Conservation (phyloP, 1,140 invertebrate species). For the Drosophila littoralis region DNA sequence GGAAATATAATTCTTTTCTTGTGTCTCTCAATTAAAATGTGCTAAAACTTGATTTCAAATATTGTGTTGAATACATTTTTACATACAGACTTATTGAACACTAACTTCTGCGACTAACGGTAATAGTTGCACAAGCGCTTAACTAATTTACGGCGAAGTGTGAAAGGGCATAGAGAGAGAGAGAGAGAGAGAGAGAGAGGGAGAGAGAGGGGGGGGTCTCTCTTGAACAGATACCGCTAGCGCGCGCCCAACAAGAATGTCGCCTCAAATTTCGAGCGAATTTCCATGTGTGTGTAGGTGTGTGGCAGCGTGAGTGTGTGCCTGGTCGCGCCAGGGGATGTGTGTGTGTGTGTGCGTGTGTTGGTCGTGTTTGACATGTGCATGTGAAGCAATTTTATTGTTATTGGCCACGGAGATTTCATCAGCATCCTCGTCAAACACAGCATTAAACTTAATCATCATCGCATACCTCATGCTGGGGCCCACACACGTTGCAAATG, state of each 20-base stretch:
- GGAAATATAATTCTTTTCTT: neutral
- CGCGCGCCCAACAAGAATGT: constrained; percentile 25
- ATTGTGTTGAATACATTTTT: no score
- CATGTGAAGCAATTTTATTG: constrained; percentile 56
- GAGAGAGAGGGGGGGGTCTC: constrained; percentile 6
- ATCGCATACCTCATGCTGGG: neutral
- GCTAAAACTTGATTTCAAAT: neutral
- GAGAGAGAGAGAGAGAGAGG: neutral
- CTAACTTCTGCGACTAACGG: constrained; percentile 54
- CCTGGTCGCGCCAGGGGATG: neutral
- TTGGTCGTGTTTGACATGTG: constrained; percentile 56
- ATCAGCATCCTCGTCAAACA: constrained; percentile 50
- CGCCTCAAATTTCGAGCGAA: constrained; percentile 66
- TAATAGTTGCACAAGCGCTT: constrained; percentile 64
- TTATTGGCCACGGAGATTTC: constrained; percentile 59
- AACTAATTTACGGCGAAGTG: constrained; percentile 19
- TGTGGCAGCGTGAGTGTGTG: neutral
- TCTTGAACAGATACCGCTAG: neutral
- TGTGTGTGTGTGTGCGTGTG: constrained; percentile 1
- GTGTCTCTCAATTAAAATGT: neutral
- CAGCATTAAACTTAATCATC: constrained; percentile 3
- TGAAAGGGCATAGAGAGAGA: no score
- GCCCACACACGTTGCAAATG: constrained; percentile 16
- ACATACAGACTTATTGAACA: constrained; percentile 46
- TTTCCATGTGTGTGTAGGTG: constrained; percentile 22